A percentile compares a stretch with the other conserved stretches of the same genome.
phyloP scores from a whole-genome alignment of 2,888 invertebrate species.

The Aspidiotus destructor region DNA sequence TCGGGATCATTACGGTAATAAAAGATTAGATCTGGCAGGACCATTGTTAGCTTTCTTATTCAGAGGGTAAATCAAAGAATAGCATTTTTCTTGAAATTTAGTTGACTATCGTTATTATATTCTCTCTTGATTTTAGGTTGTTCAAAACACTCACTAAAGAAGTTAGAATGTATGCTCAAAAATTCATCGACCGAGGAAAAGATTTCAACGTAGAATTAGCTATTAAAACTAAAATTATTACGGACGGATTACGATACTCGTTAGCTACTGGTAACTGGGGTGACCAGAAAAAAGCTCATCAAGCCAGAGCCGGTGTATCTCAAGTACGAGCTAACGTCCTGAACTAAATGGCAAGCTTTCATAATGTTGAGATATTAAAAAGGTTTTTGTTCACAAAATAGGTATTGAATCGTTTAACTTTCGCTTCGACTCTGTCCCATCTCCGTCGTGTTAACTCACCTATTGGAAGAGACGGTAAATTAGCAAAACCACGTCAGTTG shows the following conservation, averaged over 20 bases:
- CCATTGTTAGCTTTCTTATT: conserved; percentile 94
- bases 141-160: conserved; percentile 95
- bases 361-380: neutral
- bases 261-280: conserved; percentile 99
- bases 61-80: conserved; percentile 56
- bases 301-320: conserved; percentile 91
- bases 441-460: conserved; percentile 96
- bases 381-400: conserved; percentile 44
- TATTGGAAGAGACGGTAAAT: conserved; percentile 96
- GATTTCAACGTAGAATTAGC: conserved; percentile 95
- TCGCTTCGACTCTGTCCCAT: conserved; percentile 97
- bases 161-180: conserved; percentile 96
- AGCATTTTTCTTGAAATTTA: neutral
- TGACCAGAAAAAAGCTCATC: conserved; percentile 99
- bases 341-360: neutral
- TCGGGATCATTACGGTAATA: conserved; percentile 99
- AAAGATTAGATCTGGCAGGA: conserved; percentile 93
- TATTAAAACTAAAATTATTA: conserved; percentile 95
- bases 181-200: conserved; percentile 96
- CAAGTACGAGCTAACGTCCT: conserved; percentile 52
- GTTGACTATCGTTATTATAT: neutral
- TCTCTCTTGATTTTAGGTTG: conserved; percentile 45
- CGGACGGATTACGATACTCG: conserved; percentile 94
- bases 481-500: conserved; percentile 96
- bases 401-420: conserved; percentile 95